A percentile compares a stretch with the other conserved stretches of the same genome.
phyloP scores from a whole-genome alignment of 2,797 vertebrate genomes.

The Enteromius afrohamiltoni region DNA sequence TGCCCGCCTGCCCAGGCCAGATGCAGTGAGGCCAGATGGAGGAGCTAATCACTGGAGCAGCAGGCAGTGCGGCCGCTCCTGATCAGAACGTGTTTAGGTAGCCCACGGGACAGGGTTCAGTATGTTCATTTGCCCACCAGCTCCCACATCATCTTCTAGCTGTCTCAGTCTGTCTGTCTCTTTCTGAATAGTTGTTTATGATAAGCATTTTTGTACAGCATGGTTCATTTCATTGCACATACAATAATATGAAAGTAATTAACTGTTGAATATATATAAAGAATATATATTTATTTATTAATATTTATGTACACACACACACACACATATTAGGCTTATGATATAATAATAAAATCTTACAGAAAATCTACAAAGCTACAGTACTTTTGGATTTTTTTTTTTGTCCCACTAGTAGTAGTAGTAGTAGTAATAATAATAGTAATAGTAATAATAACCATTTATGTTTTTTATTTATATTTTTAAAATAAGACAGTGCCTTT shows the following conservation, averaged over 20 bases:
- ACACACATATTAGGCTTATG: no score
- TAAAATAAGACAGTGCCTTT: neutral
- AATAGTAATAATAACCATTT: neutral
- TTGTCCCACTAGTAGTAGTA: neutral
- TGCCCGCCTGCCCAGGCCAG: slow-evolving; percentile 67
- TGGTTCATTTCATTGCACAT: neutral
- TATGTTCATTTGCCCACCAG: slow-evolving; percentile 28
- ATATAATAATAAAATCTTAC: no score
- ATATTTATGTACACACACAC: no score
- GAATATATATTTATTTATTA: no score
- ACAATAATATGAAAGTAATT: neutral
- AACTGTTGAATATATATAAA: neutral
- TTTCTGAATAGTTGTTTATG: slow-evolving; percentile 35
- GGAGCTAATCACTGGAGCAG: slow-evolving; percentile 78
- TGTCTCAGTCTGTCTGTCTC: slow-evolving; percentile 23
- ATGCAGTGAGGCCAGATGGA: slow-evolving; percentile 78
- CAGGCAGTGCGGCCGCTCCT: slow-evolving; percentile 59
- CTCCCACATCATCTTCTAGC: slow-evolving; percentile 24
- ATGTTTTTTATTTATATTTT: neutral
- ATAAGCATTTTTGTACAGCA: slow-evolving; percentile 3
- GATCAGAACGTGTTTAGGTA: slow-evolving; percentile 57
- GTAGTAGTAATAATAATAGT: neutral
- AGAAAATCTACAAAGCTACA: neutral
- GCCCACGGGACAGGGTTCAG: slow-evolving; percentile 61
- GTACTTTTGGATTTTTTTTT: no score